These are phyloP conservation scores for Aythya baeri DNA, from an alignment of 2,113 vertebrate genomes.

Conservation along the genomic window DNA sequence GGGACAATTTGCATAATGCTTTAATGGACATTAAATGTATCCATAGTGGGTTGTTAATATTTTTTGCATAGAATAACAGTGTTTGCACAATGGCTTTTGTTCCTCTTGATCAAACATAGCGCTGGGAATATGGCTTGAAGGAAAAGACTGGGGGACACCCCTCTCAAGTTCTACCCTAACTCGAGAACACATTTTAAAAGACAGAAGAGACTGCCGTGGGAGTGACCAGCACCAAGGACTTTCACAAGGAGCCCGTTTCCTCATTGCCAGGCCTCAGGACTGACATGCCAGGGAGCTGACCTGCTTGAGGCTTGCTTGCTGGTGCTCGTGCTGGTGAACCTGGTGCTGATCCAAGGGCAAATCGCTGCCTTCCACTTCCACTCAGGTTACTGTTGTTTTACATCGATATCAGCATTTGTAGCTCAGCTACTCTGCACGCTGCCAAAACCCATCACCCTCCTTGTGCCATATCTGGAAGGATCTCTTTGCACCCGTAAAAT, in stretches of 20 bases:
- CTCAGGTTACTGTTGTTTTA: not conserved
- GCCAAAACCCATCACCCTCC: not conserved
- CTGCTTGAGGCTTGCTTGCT: not conserved
- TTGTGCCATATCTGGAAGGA: not conserved
- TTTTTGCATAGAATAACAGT: not conserved
- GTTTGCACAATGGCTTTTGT: not conserved
- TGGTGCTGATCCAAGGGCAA: not conserved
- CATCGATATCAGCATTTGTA: not conserved
- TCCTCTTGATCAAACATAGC: not conserved
- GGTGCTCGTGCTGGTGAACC: not conserved
- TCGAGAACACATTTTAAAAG: not conserved
- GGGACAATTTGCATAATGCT: not conserved
- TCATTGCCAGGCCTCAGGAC: not conserved
- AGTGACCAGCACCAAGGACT: not conserved
- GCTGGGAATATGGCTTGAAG: not conserved
- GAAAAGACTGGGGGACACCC: not conserved
- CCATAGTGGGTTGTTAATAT: not conserved
- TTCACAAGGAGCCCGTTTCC: not conserved
- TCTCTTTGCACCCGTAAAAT: not conserved
- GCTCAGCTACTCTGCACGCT: not conserved
- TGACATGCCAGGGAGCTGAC: not conserved
- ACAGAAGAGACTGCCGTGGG: not conserved
- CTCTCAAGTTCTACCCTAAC: not conserved
- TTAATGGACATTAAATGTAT: constrained; percentile 18
- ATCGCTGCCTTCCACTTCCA: constrained; percentile 9